Evolutionary conservation across 64 coral and sea anemone species (phyloP).

Genomic region (Stichodactyla mertensii): DNA sequence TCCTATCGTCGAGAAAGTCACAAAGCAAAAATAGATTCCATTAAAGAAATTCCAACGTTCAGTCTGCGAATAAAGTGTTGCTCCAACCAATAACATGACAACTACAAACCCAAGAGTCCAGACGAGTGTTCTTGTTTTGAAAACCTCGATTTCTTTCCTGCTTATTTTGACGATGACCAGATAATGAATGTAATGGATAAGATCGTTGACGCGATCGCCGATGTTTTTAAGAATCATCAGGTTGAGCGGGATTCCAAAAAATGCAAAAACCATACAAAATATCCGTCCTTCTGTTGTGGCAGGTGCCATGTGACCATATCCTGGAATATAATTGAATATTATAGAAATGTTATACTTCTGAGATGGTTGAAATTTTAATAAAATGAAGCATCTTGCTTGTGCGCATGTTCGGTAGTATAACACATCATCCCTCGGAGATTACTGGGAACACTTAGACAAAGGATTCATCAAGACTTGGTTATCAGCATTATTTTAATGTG

Average conservation of each 20-base stretch:
- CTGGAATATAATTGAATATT: slow-evolving; percentile 6
- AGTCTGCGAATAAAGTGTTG: slow-evolving; percentile 60
- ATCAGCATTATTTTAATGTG: too few relatives aligned
- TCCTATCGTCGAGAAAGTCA: slow-evolving; percentile 86
- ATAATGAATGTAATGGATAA: slow-evolving; percentile 68
- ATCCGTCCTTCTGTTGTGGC: slow-evolving; percentile 79
- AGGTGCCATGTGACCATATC: slow-evolving; percentile 85
- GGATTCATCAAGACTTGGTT: too few relatives aligned
- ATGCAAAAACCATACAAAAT: slow-evolving; percentile 82
- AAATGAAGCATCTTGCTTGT: too few relatives aligned
- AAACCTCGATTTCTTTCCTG: slow-evolving; percentile 36
- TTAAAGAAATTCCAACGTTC: slow-evolving; percentile 83
- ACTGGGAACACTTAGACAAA: too few relatives aligned
- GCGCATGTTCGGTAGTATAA: too few relatives aligned
- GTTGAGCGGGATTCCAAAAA: slow-evolving; percentile 90
- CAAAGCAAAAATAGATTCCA: slow-evolving; percentile 81
- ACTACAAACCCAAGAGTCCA: slow-evolving; percentile 75
- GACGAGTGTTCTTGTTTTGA: slow-evolving; percentile 56
- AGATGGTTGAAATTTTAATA: too few relatives aligned
- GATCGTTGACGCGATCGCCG: slow-evolving; percentile 73
- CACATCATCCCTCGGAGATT: too few relatives aligned
- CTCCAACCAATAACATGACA: slow-evolving; percentile 59
- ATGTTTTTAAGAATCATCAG: slow-evolving; percentile 82
- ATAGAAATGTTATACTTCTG: too few relatives aligned
- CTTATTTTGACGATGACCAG: slow-evolving; percentile 50